phyloP scores from a whole-genome alignment of 2,113 vertebrate species.

The Pygathrix nemaeus region DNA sequence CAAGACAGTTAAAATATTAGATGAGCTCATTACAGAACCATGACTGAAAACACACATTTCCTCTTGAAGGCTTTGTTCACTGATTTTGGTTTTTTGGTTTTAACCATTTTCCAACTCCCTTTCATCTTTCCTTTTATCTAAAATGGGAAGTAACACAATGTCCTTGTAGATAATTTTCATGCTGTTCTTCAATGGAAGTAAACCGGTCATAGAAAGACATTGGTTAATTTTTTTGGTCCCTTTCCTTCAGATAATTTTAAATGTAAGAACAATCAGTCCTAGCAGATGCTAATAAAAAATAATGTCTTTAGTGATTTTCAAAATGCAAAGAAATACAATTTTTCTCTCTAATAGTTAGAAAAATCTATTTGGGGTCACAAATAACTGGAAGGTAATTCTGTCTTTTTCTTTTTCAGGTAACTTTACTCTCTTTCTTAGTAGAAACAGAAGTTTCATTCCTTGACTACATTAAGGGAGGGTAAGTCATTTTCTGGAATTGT shows the following conservation, averaged over 20 bases:
- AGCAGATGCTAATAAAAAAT: not conserved
- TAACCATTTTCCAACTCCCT: not conserved
- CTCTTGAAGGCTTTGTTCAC: not conserved
- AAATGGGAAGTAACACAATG: not conserved
- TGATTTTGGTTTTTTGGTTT: conserved; percentile 9
- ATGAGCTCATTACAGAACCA: not conserved
- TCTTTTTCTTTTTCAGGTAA: conserved; percentile 88
- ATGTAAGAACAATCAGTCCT: not conserved
- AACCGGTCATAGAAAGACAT: not conserved
- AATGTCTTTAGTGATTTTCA: not conserved
- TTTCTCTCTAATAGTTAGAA: not conserved
- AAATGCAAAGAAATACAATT: not conserved
- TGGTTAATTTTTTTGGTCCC: not conserved
- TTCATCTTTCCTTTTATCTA: conserved; percentile 13
- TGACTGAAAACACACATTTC: not conserved
- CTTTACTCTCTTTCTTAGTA: conserved; percentile 97
- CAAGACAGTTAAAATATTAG: not conserved
- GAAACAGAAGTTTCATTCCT: conserved; percentile 99
- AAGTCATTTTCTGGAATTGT: conserved; percentile 81
- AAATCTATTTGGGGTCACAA: not conserved
- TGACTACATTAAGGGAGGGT: conserved; percentile 99
- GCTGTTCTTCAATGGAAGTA: conserved; percentile 30
- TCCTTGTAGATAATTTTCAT: not conserved
- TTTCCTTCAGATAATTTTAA: not conserved
- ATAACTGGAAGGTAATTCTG: not conserved